A percentile compares a stretch with the other conserved stretches of the same genome.
Conservation (phyloP, 2,888 invertebrate species). For the Operophtera brumata region DNA sequence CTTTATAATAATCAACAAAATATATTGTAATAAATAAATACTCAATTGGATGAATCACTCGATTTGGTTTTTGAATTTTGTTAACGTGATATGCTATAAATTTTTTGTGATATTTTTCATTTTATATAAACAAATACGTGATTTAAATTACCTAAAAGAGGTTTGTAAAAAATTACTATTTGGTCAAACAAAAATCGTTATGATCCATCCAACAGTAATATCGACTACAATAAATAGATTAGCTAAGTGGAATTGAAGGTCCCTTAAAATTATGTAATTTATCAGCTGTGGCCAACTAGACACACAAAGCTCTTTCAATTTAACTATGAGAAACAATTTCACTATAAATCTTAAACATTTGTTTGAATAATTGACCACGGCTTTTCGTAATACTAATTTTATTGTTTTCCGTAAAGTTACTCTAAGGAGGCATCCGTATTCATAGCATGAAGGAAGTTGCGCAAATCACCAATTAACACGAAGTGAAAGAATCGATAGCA, state of each 20-base stretch:
- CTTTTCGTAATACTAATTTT: constrained; percentile 73
- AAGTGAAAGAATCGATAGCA: constrained; percentile 64
- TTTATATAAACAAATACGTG: constrained; percentile 67
- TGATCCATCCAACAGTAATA: constrained; percentile 70
- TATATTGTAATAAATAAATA: constrained; percentile 70
- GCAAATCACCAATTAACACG: constrained; percentile 75
- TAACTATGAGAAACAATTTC: constrained; percentile 35
- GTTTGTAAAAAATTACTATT: constrained; percentile 77
- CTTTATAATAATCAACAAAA: constrained; percentile 74
- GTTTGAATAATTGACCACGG: constrained; percentile 71
- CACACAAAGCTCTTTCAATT: constrained; percentile 37
- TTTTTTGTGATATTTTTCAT: constrained; percentile 73
- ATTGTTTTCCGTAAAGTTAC: constrained; percentile 76
- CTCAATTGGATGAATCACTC: constrained; percentile 65
- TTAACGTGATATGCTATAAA: constrained; percentile 75
- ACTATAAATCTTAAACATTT: constrained; percentile 36
- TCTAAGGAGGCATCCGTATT: constrained; percentile 78
- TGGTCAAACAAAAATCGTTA: constrained; percentile 72
- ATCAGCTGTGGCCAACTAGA: constrained; percentile 75
- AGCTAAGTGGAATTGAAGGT: constrained; percentile 80
- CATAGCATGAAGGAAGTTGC: constrained; percentile 74
- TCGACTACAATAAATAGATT: constrained; percentile 78
- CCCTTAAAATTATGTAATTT: constrained; percentile 79
- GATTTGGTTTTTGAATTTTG: constrained; percentile 56
- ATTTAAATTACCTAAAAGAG: constrained; percentile 67